Percentiles rank a stretch among this genome's conserved stretches.
These are phyloP conservation scores for Notodonta ziczac DNA, from an alignment of 2,888 invertebrate species.

Conservation along the genomic window DNA sequence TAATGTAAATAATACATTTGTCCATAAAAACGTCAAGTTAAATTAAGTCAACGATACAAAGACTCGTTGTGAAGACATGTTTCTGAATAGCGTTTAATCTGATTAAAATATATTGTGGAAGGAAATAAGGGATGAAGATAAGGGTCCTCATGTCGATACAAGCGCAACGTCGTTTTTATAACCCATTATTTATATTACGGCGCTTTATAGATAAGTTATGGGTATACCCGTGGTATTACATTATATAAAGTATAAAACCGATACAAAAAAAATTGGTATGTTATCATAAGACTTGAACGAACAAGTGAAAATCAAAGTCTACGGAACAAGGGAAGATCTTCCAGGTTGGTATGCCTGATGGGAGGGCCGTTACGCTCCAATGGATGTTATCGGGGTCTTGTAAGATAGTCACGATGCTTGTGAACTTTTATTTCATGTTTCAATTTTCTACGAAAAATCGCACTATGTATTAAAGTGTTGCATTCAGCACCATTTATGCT, in stretches of 20 bases:
- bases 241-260: neutral
- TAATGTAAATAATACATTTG: constrained; percentile 1
- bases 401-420: too few species aligned
- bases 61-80: constrained; percentile 12
- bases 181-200: constrained; percentile 24
- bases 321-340: too few species aligned
- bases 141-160: constrained; percentile 34
- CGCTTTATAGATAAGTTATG: constrained; percentile 26
- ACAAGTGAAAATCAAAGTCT: neutral
- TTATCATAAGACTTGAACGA: neutral
- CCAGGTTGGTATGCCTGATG: too few species aligned
- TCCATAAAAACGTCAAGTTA: constrained; percentile 6
- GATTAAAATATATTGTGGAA: constrained; percentile 50
- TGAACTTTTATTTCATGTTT: too few species aligned
- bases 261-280: neutral
- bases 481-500: too few species aligned
- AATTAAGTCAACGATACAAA: constrained; percentile 12
- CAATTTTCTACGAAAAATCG: too few species aligned
- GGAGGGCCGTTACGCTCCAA: too few species aligned
- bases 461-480: too few species aligned
- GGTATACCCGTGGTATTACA: constrained; percentile 4
- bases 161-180: constrained; percentile 30
- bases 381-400: too few species aligned
- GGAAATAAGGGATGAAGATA: constrained; percentile 38
- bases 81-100: constrained; percentile 43